Percentiles rank a stretch among this genome's conserved stretches.
These are phyloP conservation scores for Pitangus sulphuratus DNA, from an alignment of 2,797 vertebrate species.

Conservation along the genomic window DNA sequence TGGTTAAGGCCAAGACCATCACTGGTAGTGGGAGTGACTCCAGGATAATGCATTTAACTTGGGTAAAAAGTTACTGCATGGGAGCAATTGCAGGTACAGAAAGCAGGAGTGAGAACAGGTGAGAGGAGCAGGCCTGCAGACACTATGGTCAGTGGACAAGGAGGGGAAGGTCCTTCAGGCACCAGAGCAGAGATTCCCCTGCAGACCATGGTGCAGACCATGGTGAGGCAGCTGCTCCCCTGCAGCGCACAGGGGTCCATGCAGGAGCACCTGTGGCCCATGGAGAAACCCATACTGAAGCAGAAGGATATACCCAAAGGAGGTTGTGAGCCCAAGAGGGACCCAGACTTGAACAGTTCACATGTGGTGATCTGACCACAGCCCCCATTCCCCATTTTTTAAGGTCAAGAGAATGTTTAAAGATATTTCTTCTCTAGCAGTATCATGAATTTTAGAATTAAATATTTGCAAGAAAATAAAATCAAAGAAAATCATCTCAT, in stretches of 20 bases:
- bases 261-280: neutral
- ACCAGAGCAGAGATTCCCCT: neutral
- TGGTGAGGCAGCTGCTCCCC: neutral
- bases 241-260: neutral
- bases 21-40: accelerated
- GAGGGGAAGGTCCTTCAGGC: neutral
- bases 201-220: accelerated
- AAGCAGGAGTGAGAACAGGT: neutral
- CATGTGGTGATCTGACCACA: neutral
- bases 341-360: too few species aligned
- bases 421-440: neutral
- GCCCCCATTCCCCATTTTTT: neutral
- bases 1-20: accelerated
- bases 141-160: neutral
- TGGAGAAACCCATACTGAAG: neutral
- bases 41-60: neutral
- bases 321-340: neutral
- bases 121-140: neutral
- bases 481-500: neutral
- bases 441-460: neutral
- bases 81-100: neutral
- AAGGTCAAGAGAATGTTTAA: neutral
- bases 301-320: neutral
- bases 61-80: too few species aligned
- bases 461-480: neutral